Base-by-base conservation (phyloP, 2,113 vertebrate genomes). In the Catharus fuscescens region DNA sequence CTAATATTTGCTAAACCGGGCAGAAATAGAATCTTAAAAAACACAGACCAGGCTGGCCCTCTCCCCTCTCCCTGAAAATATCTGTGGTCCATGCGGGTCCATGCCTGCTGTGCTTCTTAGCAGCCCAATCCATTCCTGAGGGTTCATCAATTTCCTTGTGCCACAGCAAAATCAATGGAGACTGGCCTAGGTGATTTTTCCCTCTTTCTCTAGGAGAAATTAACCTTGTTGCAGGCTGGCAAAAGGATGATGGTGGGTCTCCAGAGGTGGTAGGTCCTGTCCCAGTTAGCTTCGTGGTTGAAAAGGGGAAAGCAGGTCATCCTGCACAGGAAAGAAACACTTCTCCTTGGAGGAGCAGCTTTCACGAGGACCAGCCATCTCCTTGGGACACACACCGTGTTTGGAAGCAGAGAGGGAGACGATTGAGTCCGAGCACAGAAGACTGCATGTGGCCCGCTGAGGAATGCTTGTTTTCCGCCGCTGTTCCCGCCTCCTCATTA, bases 331-430 rank as follows among this genome's bases (percentile, higher is more conserved):
- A 59, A 82, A 72, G 34, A 83, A 64, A 24, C 44, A 28, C 16
- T 54, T 82, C 12, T 59, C 6, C 54, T 42, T 52, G 45, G 15
- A 71, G 25, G 12, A 31, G 13, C 38, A 56, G 25, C 14, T 89
- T 71, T 82, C 42, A 38, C 12, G 34, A 61, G 36, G 15, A 62
- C 29, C 45, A 77, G 17, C 23, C 12, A 38, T 36, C 65, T 60
- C 34, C 53, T 8, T 23, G 57, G 48, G 57, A 13, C 24, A 31
- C 14, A 29, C 1, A 0, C 17, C 1, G 0, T 54, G 12, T 67
- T 44, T 65, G 32, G 6, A 11, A n/a, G 18, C 61, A 57, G 52
- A 14, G 42, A 21, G n/a, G 47, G 71, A 56, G 44, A 32, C 0
- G 0, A 21, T 34, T 4, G 1, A 65, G 60, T 64, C 44, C 23